Base-by-base conservation (phyloP, 2,797 vertebrate species). In the Nannoperca obscura region DNA sequence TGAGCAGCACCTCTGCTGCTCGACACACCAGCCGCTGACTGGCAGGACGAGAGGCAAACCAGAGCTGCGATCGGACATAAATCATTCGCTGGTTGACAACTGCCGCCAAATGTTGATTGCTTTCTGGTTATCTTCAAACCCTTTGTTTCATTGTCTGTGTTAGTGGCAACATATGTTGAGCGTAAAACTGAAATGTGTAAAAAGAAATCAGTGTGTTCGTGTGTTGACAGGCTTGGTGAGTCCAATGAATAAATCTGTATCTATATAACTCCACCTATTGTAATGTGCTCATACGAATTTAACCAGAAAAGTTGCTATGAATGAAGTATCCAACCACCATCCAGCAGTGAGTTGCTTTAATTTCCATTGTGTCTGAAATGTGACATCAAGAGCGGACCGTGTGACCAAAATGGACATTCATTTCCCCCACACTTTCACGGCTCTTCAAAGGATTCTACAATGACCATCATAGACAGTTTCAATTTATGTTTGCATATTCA, bases 91-190 rank as follows among this genome's bases (percentile, higher is more conserved):
- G 65, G 76, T 75, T 91, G 92, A 93, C 92, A 92, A 83, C 64
- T 42, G 79, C 82, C 61, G 74, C 86, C 86, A 90, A 91, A 89
- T 74, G 86, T 76, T 91, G 89, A 93, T 93, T 91, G 89, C 89
- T 92, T 92, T 86, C 87, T 81, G 85, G 88, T 93, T 93, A 91
- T 92, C 91, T 89, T 84, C 86, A 85, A 90, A 81, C 67, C 61
- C 82, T 86, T 84, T 71, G 90, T 91, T 91, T 88, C 78, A 91
- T 88, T 89, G 89, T 88, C 81, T 66, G 50, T 12, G 73, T 82
- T 73, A 74, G 85, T 24, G 72, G 61, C 70, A 69, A 84, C 90
- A 90, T 89, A 89, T 91, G 91, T 89, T 75, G 24, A 76, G 70
- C 32, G 20, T 42, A 54, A 72, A 72, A 74, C 40, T 65, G 59